A percentile compares a stretch with the other conserved stretches of the same genome.
Conservation (phyloP, 2,113 vertebrate genomes). For the Cacatua alba region DNA sequence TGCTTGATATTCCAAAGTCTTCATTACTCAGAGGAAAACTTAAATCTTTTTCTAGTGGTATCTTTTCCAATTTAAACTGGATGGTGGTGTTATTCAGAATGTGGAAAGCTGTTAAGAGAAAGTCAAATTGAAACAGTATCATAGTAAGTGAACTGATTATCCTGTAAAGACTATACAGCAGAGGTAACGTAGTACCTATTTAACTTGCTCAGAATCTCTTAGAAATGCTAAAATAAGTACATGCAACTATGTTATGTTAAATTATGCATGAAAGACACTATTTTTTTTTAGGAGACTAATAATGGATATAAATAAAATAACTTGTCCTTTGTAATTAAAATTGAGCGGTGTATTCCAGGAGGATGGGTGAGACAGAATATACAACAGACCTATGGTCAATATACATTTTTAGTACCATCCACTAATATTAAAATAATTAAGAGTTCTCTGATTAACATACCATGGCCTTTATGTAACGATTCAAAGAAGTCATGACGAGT, state of each 20-base stretch:
- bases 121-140: not conserved
- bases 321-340: not conserved
- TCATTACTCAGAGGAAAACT: slow-evolving; percentile 80
- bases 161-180: not conserved
- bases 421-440: not conserved
- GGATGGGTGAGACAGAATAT: not conserved
- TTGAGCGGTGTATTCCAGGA: not conserved
- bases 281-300: not conserved
- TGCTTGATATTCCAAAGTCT: slow-evolving; percentile 78
- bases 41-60: slow-evolving; percentile 81
- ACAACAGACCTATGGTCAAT: not conserved
- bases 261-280: not conserved
- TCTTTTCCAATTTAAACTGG: slow-evolving; percentile 92
- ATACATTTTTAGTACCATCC: not conserved
- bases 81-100: slow-evolving; percentile 96
- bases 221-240: not conserved
- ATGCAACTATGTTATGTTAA: not conserved
- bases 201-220: not conserved
- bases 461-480: slow-evolving; percentile 87
- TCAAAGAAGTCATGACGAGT: slow-evolving; percentile 96
- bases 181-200: not conserved
- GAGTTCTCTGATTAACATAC: slow-evolving; percentile 70
- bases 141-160: not conserved
- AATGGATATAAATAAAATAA: not conserved
- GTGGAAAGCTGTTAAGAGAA: slow-evolving; percentile 86